Evolutionary conservation across 2,113 vertebrate genomes (phyloP), one percentile per base, ranked within the genome.

Genomic region (Piprites chloris): DNA sequence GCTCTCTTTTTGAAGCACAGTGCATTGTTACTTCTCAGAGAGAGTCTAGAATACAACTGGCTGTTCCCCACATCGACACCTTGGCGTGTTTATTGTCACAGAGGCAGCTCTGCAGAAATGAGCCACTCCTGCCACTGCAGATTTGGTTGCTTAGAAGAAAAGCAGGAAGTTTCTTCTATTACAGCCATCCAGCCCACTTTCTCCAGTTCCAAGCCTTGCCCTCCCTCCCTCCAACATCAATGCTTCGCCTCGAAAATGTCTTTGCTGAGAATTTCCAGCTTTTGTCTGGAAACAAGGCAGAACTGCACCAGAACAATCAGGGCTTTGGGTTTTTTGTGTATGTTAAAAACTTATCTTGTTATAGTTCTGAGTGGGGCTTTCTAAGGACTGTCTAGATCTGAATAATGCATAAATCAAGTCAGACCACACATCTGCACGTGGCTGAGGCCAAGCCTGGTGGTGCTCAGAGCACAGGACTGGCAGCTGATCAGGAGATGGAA

Each of bases 401-500:
- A 75, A 66, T 23, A 53, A 55, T 10, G 49, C 50, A 35, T 26
- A 39, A 83, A 52, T 44, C 59, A 41, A 65, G 89, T 8, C 76
- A 72, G 78, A 12, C 16, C 26, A 14, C 35, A n/a, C 10, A 3
- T 63, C 39, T 24, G 50, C 22, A 33, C 14, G 67, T 0, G 3
- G 19, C 52, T 20, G 67, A 72, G 72, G 89, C 7, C 5, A 72
- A 68, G 89, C 7, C 5, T 24, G 87, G 41, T 2, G 50, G 91
- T 50, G 93, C 86, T 73, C 68, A 16, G 95, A 83, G 91, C 88
- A 67, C 72, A 76, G 83, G 55, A 46, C 71, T 76, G 91, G 91
- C 89, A 90, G 88, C 62, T 83, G 26, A 59, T 32, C 47, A 26
- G 68, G 67, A 5, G 61, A 8, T 41, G 80, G 90, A 87, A 81